Conservation (phyloP, 2,797 vertebrate species). For the Pterois miles region DNA sequence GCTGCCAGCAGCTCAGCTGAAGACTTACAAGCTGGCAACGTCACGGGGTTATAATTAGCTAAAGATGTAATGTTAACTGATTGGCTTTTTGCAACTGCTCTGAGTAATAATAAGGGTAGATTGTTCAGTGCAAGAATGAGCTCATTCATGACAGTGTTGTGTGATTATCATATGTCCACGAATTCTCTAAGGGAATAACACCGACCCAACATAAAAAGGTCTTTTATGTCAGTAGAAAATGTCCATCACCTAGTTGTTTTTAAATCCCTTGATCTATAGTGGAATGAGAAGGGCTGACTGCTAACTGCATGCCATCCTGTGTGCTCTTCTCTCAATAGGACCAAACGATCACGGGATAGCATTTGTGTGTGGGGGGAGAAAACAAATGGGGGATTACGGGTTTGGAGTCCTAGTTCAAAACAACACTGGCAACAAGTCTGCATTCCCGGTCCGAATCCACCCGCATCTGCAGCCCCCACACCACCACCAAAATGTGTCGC, state of each 20-base stretch:
- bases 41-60: slow-evolving; percentile 86
- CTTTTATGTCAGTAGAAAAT: slow-evolving; percentile 35
- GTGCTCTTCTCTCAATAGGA: slow-evolving; percentile 80
- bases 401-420: slow-evolving; percentile 99
- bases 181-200: slow-evolving; percentile 32
- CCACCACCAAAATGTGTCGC: slow-evolving; percentile 97
- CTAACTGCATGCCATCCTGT: slow-evolving; percentile 74
- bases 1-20: slow-evolving; percentile 77
- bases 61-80: slow-evolving; percentile 69
- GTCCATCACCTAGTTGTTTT: slow-evolving; percentile 37
- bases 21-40: slow-evolving; percentile 75
- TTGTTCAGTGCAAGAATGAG: slow-evolving; percentile 38
- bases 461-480: slow-evolving; percentile 98
- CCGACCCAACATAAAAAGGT: background rate
- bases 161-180: slow-evolving; percentile 40
- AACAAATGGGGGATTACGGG: slow-evolving; percentile 99
- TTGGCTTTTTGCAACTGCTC: slow-evolving; percentile 44
- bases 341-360: slow-evolving; percentile 82
- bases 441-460: slow-evolving; percentile 99
- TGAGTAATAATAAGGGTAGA: slow-evolving; percentile 37
- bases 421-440: slow-evolving; percentile 99
- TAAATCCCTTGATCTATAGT: slow-evolving; percentile 55
- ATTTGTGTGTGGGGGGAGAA: slow-evolving; percentile 86
- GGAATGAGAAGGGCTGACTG: slow-evolving; percentile 44
- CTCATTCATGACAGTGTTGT: slow-evolving; percentile 41